Evolutionary conservation across 37 sponge, comb jelly and placozoan species (phyloP).

Genomic region (Lycopodina hypogea): DNA sequence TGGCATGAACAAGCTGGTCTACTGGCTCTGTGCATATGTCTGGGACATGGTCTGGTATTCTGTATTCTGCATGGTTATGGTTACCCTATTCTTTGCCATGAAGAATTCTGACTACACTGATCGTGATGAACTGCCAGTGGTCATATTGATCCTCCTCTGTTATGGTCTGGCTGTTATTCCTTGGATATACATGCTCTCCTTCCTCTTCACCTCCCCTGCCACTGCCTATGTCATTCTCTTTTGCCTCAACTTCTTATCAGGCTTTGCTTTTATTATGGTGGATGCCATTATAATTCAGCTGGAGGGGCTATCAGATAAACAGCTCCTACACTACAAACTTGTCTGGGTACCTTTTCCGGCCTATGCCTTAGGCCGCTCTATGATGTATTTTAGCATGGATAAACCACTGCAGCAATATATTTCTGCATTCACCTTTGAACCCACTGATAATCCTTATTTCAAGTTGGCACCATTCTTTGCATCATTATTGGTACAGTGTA

Average conservation of each 20-base stretch:
- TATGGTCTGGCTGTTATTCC: conserved; percentile 85
- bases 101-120: conserved; percentile 40
- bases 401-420: background rate
- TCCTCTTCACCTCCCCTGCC: conserved; percentile 78
- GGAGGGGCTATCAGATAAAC: background rate
- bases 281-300: conserved; percentile 36
- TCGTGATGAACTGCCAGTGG: conserved; percentile 41
- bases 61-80: conserved; percentile 15
- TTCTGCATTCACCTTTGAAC: background rate
- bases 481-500: conserved; percentile 39
- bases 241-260: conserved; percentile 81
- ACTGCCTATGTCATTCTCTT: conserved; percentile 78
- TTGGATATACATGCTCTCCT: conserved; percentile 83
- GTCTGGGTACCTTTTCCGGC: conserved; percentile 46
- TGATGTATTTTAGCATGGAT: conserved; percentile 63
- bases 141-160: conserved; percentile 59
- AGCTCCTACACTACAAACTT: conserved; percentile 38
- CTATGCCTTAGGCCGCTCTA: conserved; percentile 41
- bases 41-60: conserved; percentile 81
- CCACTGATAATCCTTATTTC: background rate
- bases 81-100: conserved; percentile 44
- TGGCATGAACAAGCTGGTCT: conserved; percentile 75
- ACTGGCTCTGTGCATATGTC: conserved; percentile 78
- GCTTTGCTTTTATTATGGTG: conserved; percentile 68
- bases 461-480: conserved; percentile 29